Conservation (phyloP, 2,888 invertebrate genomes). For the Electrophaes corylata region DNA sequence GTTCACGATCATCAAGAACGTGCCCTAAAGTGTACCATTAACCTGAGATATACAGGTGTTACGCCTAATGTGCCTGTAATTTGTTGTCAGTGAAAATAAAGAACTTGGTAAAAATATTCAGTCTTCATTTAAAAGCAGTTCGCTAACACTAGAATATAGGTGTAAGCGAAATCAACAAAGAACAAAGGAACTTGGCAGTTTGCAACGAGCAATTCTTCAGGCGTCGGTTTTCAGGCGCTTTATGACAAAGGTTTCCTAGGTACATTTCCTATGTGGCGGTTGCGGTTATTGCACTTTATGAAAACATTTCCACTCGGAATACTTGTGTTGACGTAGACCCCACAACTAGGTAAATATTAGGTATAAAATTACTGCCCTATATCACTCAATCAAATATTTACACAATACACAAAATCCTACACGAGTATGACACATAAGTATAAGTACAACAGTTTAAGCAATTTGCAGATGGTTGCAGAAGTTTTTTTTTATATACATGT, state of each 20-base stretch:
- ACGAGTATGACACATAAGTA: too few relatives aligned
- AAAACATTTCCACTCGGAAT: slow-evolving; percentile 5
- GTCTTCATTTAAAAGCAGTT: background rate
- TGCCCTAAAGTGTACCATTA: too few relatives aligned
- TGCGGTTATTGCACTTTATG: slow-evolving; percentile 13
- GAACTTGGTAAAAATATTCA: background rate
- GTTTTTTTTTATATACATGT: too few relatives aligned
- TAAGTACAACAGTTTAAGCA: too few relatives aligned
- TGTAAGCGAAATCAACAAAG: slow-evolving; percentile 37
- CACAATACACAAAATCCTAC: too few relatives aligned
- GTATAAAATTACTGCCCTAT: too few relatives aligned
- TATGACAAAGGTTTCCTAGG: slow-evolving; percentile 49
- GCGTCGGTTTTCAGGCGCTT: slow-evolving; percentile 50
- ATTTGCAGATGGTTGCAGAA: too few relatives aligned
- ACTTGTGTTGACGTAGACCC: slow-evolving; percentile 1
- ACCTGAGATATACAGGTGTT: too few relatives aligned
- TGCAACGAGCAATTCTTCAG: slow-evolving; percentile 49
- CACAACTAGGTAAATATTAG: too few relatives aligned
- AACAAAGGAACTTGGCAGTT: slow-evolving; percentile 40
- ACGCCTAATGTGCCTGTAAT: too few relatives aligned
- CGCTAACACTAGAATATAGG: slow-evolving; percentile 12
- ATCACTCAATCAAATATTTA: too few relatives aligned
- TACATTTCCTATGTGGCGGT: slow-evolving; percentile 19
- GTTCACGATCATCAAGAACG: too few relatives aligned
- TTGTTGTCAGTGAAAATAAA: slow-evolving; percentile 2